Evolutionary conservation across 23 tunicate genomes (phyloP), one percentile per base, ranked within the genome.

Genomic region (Ciona savignyi): DNA sequence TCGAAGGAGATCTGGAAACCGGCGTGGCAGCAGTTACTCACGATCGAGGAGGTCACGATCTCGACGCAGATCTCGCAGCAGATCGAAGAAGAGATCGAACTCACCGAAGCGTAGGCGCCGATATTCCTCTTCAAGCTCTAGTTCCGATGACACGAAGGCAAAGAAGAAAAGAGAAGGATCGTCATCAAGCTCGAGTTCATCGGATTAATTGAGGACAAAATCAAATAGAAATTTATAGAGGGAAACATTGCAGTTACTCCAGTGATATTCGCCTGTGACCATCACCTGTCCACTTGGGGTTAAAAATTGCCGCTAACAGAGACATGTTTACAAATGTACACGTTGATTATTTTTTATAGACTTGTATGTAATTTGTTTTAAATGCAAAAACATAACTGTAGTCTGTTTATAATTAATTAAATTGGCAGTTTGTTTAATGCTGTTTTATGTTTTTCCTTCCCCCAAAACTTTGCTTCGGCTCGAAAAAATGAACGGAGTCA

Each of bases 1-100:
- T 26, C 25, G 73, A 19, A 42, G 79, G 20, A 60, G 83, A 65
- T 74, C 80, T 23, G 42, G 85, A n/a, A 80, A 85, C 4, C 35
- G 93, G 24, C 73, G 74, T n/a, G 49, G 66, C 3, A 29, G 77
- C 11, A 62, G 77, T 63, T 42, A 77, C 25, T 73, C 82, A 11
- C 23, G 51, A 11, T 49, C 78, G 0, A 56, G 51, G 3, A 25
- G 78, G 42, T 34, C 77, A 21, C 70, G 84, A 21, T 15, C 27
- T 31, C 60, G 65, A 3, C 9, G 11, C 26, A 71, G 82, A 26
- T 26, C 69, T 0, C 68, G 60, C n/a, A 72, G 80, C 0, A 74
- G 60, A 23, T 78, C 71, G 24, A n/a, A 27, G 24, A 19, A n/a
- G 23, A 65, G 69, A 24, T 22, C 25, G 20, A n/a, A 23, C 27